Conservation (phyloP, 2,797 vertebrate genomes). For the Melanotaenia pygmaea region DNA sequence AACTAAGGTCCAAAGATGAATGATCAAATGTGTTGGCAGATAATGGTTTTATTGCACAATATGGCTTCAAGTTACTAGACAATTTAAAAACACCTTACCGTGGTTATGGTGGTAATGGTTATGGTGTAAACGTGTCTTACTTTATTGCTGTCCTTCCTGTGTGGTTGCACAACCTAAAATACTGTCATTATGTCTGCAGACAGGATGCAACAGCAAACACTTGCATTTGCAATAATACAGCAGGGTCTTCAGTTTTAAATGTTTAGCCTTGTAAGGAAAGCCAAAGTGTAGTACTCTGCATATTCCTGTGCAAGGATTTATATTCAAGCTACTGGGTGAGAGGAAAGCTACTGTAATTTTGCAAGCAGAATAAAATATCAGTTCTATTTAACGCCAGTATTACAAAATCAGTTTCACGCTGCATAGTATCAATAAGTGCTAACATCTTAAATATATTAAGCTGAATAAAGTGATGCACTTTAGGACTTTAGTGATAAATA, state of each 20-base stretch:
- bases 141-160: slow-evolving; percentile 33
- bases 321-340: slow-evolving; percentile 15
- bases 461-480: background rate
- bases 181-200: slow-evolving; percentile 17
- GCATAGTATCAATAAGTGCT: slow-evolving; percentile 10
- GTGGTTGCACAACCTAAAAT: slow-evolving; percentile 35
- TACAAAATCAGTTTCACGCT: background rate
- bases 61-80: slow-evolving; percentile 18
- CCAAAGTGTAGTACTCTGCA: slow-evolving; percentile 35
- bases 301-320: slow-evolving; percentile 9
- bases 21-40: slow-evolving; percentile 25
- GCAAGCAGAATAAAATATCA: slow-evolving; percentile 12
- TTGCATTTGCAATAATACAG: slow-evolving; percentile 13
- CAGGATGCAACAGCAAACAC: slow-evolving; percentile 13
- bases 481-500: slow-evolving; percentile 9
- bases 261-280: slow-evolving; percentile 36
- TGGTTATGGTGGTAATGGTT: slow-evolving; percentile 14
- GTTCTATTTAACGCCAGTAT: slow-evolving; percentile 2
- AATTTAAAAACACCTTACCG: slow-evolving; percentile 20
- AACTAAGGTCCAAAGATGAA: slow-evolving; percentile 50
- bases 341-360: slow-evolving; percentile 22
- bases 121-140: slow-evolving; percentile 34
- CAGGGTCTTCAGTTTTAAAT: slow-evolving; percentile 29
- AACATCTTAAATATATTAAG: slow-evolving; percentile 20
- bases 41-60: slow-evolving; percentile 28